Evolutionary conservation across 2,888 invertebrate species (phyloP).

Genomic region (Lithodes maja): DNA sequence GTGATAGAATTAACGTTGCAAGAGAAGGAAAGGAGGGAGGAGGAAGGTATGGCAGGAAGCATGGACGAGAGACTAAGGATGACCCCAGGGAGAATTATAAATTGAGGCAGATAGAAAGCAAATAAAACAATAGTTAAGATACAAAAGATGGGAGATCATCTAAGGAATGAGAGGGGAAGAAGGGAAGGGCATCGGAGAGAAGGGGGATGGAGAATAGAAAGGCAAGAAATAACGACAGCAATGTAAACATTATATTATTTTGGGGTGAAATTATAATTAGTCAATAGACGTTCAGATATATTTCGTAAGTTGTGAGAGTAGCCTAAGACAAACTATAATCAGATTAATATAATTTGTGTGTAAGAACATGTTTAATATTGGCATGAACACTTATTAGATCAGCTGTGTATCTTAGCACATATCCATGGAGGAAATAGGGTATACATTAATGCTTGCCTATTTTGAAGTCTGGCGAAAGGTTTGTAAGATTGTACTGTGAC

Average conservation of each 20-base stretch:
- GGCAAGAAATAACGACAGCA: neutral
- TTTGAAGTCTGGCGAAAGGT: no score
- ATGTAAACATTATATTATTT: neutral
- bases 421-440: no score
- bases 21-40: neutral
- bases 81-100: neutral
- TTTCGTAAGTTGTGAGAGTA: neutral
- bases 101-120: neutral
- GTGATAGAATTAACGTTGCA: neutral
- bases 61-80: neutral
- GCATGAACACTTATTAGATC: no score
- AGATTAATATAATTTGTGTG: neutral
- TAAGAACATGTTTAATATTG: no score
- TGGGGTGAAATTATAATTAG: no score
- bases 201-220: neutral
- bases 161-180: neutral
- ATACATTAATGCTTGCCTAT: no score
- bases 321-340: neutral
- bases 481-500: no score
- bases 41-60: neutral
- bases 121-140: neutral
- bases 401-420: no score
- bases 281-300: no score
- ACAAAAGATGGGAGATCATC: neutral
- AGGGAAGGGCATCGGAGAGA: neutral